phyloP scores from a whole-genome alignment of 2,888 invertebrate species.

The Prosapia bicincta region DNA sequence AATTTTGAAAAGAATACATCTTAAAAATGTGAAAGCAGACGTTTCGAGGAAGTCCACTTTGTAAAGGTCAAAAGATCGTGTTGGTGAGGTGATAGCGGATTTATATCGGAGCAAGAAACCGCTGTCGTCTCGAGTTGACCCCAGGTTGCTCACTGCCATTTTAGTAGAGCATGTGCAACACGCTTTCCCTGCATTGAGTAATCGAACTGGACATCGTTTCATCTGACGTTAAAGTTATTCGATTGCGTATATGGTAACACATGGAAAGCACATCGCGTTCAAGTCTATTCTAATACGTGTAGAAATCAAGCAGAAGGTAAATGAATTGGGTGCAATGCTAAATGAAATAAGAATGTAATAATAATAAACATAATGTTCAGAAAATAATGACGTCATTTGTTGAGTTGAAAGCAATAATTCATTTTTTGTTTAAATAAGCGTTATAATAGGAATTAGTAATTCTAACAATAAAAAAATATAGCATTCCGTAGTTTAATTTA shows the following conservation, averaged over 20 bases:
- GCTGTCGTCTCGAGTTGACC: not conserved
- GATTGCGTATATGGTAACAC: not conserved
- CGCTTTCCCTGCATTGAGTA: not conserved
- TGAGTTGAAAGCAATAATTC: too few relatives aligned
- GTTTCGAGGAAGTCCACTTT: not conserved
- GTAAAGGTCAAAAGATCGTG: not conserved
- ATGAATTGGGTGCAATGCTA: not conserved
- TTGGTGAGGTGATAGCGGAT: not conserved
- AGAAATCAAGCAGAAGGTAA: not conserved
- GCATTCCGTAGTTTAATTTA: too few relatives aligned
- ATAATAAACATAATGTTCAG: not conserved
- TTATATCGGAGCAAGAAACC: not conserved
- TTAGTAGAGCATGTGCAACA: not conserved
- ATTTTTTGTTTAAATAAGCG: too few relatives aligned
- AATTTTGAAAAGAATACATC: not conserved
- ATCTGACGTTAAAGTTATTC: not conserved
- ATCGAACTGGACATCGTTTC: not conserved
- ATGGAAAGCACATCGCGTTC: not conserved
- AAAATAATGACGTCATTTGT: too few relatives aligned
- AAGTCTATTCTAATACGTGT: not conserved
- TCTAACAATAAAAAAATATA: too few relatives aligned
- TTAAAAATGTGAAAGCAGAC: not conserved
- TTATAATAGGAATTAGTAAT: too few relatives aligned
- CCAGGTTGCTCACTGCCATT: not conserved
- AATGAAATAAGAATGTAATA: not conserved